phyloP scores from a whole-genome alignment of 2,113 vertebrate genomes.

The Lycocorax pyrrhopterus region DNA sequence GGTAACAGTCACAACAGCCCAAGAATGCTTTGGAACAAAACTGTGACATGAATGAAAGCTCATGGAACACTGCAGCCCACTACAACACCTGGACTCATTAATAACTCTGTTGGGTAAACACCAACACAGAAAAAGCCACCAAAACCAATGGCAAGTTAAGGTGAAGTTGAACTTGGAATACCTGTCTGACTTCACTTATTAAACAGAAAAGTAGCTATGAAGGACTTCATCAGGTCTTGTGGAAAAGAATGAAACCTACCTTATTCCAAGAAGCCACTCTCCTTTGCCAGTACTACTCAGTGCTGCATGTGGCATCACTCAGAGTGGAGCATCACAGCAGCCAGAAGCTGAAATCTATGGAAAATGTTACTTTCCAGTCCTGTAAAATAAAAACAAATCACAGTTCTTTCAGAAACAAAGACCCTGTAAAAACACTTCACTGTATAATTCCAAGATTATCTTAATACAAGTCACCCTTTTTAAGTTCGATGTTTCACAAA shows the following conservation, averaged over 20 bases:
- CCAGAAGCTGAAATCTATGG: not conserved
- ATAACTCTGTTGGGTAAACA: not conserved
- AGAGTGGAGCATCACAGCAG: not conserved
- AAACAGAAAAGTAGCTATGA: not conserved
- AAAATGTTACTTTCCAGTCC: not conserved
- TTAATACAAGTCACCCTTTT: not conserved
- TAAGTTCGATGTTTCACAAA: not conserved
- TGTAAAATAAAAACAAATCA: slow-evolving; percentile 11
- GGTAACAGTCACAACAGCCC: not conserved
- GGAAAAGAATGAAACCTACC: not conserved
- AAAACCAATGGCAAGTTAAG: not conserved
- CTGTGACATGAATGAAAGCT: not conserved
- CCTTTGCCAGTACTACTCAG: not conserved
- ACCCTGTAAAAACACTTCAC: not conserved
- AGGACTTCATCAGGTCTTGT: not conserved
- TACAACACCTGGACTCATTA: not conserved
- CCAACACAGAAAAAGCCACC: not conserved
- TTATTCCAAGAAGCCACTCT: not conserved
- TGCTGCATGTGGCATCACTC: not conserved
- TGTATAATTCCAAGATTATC: not conserved
- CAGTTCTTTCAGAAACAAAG: not conserved
- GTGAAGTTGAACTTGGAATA: not conserved
- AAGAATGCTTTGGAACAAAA: not conserved
- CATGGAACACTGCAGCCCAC: not conserved
- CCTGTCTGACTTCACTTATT: not conserved